phyloP scores from a whole-genome alignment of 2,113 vertebrate species.

The Pomatorhinus ruficollis region DNA sequence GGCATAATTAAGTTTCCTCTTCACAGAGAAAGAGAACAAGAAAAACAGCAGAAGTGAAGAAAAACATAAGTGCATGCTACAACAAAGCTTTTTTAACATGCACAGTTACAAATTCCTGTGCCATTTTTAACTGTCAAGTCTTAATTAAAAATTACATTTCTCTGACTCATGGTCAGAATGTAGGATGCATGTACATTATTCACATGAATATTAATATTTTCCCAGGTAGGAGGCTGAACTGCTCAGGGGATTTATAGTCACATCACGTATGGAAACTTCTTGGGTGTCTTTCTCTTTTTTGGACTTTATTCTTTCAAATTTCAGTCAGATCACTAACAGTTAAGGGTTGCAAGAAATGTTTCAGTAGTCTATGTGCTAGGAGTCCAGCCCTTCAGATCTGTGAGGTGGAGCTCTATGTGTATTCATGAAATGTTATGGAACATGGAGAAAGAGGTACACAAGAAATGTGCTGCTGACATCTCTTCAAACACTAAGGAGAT shows the following conservation, averaged over 20 bases:
- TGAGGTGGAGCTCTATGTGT: rapidly evolving
- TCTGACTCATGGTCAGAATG: conserved; percentile 61
- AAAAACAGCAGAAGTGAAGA: conserved; percentile 17
- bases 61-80: background rate
- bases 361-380: background rate
- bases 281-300: background rate
- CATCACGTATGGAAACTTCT: background rate
- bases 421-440: background rate
- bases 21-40: background rate
- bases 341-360: background rate
- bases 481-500: background rate
- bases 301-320: background rate
- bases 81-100: background rate
- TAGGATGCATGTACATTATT: conserved; percentile 51
- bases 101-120: conserved; percentile 11
- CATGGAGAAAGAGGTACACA: background rate
- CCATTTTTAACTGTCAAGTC: conserved; percentile 34
- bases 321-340: background rate
- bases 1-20: conserved; percentile 15
- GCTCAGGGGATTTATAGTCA: conserved; percentile 22
- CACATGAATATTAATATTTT: conserved; percentile 48
- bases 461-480: background rate
- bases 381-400: background rate
- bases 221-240: conserved; percentile 49
- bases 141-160: conserved; percentile 57